phyloP scores from a whole-genome alignment of 2,888 invertebrate species.

The Hypercompe scribonia region DNA sequence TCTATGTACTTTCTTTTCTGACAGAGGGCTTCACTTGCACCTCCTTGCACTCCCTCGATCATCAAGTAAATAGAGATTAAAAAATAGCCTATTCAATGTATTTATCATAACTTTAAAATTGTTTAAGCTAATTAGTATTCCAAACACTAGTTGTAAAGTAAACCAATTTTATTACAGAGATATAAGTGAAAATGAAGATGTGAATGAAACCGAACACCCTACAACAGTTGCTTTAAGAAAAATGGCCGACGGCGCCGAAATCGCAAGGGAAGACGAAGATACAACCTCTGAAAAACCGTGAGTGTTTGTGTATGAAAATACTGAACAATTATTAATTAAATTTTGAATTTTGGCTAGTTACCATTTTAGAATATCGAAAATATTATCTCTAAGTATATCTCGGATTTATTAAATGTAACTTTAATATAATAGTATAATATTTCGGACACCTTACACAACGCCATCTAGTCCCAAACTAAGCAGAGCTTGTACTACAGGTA shows the following conservation, averaged over 20 bases:
- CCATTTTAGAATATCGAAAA: not conserved
- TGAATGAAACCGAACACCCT: slow-evolving; percentile 64
- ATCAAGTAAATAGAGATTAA: too few relatives aligned
- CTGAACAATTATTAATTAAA: too few relatives aligned
- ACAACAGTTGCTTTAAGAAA: slow-evolving; percentile 53
- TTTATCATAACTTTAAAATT: too few relatives aligned
- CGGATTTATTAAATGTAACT: not conserved
- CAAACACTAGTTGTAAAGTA: not conserved
- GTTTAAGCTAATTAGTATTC: too few relatives aligned
- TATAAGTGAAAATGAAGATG: slow-evolving; percentile 66
- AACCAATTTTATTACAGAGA: slow-evolving; percentile 55
- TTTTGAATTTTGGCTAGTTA: not conserved
- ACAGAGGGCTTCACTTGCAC: too few relatives aligned
- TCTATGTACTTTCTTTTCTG: too few relatives aligned
- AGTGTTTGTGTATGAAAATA: not conserved
- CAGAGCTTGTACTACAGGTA: too few relatives aligned
- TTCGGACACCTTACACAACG: too few relatives aligned
- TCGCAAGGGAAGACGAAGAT: slow-evolving; percentile 58
- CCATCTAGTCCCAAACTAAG: too few relatives aligned
- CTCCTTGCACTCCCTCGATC: too few relatives aligned
- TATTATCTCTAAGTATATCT: not conserved
- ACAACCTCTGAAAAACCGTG: slow-evolving; percentile 31
- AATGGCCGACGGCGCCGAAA: slow-evolving; percentile 67
- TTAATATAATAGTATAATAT: too few relatives aligned
- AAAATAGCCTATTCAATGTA: too few relatives aligned